Conservation (phyloP, 2,797 vertebrate genomes). For the Sebastes oblongus region DNA sequence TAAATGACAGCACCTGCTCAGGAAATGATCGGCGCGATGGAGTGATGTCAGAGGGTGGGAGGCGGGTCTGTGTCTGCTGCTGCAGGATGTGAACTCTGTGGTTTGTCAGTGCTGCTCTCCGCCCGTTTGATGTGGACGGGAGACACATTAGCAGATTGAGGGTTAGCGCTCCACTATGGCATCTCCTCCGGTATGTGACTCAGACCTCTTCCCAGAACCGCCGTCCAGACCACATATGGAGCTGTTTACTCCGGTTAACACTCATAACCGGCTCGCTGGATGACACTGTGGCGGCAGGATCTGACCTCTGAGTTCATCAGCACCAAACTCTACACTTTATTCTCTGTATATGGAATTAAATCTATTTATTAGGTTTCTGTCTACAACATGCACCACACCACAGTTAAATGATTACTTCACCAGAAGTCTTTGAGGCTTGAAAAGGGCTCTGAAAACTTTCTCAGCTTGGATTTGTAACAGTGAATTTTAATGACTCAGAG, state of each 20-base stretch:
- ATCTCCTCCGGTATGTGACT: constrained; percentile 54
- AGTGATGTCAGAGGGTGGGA: constrained; percentile 12
- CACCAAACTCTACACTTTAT: neutral
- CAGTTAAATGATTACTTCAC: no score
- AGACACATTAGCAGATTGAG: constrained; percentile 33
- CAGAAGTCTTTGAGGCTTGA: neutral
- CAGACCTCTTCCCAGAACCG: constrained; percentile 58
- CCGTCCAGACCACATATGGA: constrained; percentile 38
- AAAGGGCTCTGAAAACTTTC: no score
- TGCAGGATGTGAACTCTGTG: constrained; percentile 39
- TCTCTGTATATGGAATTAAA: neutral
- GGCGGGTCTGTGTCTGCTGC: neutral
- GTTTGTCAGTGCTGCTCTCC: constrained; percentile 11
- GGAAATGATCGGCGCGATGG: neutral
- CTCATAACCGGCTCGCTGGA: neutral
- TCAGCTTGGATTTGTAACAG: no score
- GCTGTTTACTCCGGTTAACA: constrained; percentile 10
- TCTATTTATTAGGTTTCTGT: neutral
- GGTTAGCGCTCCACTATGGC: constrained; percentile 1
- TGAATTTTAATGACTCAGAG: no score
- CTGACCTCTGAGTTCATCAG: neutral
- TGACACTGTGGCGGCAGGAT: neutral
- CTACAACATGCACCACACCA: no score
- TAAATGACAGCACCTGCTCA: neutral
- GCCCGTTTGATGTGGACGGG: constrained; percentile 58